These are phyloP conservation scores for Scelioninae gen. 1 DNA, from an alignment of 2,888 invertebrate genomes.

Conservation along the genomic window DNA sequence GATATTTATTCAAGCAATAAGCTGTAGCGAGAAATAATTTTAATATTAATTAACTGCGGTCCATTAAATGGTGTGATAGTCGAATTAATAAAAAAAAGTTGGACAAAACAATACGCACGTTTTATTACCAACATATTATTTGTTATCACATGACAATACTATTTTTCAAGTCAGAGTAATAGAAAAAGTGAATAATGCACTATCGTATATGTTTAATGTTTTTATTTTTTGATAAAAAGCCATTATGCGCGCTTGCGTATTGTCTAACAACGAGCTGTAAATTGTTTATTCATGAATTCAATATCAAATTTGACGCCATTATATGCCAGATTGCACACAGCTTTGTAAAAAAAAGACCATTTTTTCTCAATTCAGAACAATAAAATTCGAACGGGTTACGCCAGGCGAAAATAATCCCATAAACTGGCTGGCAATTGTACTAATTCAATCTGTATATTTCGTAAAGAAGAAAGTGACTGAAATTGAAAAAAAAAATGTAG, in stretches of 20 bases:
- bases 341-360: not conserved
- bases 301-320: no score
- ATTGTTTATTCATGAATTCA: not conserved
- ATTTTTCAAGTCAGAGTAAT: not conserved
- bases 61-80: not conserved
- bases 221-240: not conserved
- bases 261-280: not conserved
- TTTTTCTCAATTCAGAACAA: constrained; percentile 1
- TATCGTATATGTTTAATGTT: not conserved
- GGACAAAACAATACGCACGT: not conserved
- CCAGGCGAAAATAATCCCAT: not conserved
- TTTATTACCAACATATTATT: not conserved
- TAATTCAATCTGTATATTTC: constrained; percentile 10
- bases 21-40: no score
- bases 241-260: not conserved
- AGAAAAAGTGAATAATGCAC: constrained; percentile 8
- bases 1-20: no score
- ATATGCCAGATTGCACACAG: no score
- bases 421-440: constrained; percentile 19
- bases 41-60: not conserved
- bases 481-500: not conserved
- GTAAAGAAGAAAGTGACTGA: not conserved
- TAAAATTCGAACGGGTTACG: not conserved
- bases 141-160: not conserved
- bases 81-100: not conserved